Evolutionary conservation across 2,113 vertebrate genomes (phyloP), one percentile per base, ranked within the genome.

Genomic region (Caranx ignobilis): DNA sequence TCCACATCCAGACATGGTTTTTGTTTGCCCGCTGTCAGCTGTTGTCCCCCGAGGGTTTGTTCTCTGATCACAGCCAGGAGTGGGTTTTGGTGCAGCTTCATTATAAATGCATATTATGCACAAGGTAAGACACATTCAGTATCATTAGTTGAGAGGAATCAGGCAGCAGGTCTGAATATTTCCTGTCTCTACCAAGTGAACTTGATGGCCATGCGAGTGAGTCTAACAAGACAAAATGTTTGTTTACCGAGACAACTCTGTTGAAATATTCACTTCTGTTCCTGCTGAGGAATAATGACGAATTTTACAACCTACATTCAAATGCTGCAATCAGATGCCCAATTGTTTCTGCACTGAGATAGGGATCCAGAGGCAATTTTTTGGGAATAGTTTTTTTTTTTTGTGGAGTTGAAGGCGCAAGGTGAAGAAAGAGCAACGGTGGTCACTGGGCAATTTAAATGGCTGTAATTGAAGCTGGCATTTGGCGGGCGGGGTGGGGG

Each of bases 71-170:
- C 74, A 75, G 75, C 50, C 71, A 76, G 59, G 57, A 77, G 54
- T 70, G 67, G 45, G 48, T 82, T 61, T 89, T 45, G 37, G 57
- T 61, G 83, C 72, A 70, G 64, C 50, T 83, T 88, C 73, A 89
- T 88, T 84, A 87, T 43, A 74, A 69, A 85, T 81, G 48, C 43
- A 68, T 66, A 81, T 89, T 85, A 85, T 86, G 84, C 84, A 81
- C 34, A 68, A 85, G 73, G 83, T 85, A 83, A 80, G 71, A 26
- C 64, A 71, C 78, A 81, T 78, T 39, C 61, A 72, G 62, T 41
- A 34, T 65, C 1, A 41, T 77, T 71, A 47, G 68, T 80, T 71
- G 68, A 67, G 2, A 81, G 34, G 57, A 60, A 52, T 26, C 67
- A 71, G 21, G 21, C 62, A 31, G n/a, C 7, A 45, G 21, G 56